phyloP scores from a whole-genome alignment of 2,113 vertebrate species.

The Dipodomys stephensi region DNA sequence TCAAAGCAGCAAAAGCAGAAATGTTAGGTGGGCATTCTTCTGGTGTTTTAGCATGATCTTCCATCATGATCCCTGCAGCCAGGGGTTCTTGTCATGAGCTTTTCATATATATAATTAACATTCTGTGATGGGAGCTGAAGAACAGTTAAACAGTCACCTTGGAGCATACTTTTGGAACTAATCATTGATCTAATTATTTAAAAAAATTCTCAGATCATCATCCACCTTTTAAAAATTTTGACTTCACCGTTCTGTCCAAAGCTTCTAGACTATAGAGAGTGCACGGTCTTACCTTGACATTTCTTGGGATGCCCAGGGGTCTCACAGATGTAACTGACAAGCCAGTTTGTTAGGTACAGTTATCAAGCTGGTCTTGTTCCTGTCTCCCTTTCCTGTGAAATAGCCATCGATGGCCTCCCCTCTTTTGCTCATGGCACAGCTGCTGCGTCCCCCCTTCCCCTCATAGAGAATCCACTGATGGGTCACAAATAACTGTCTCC shows the following conservation, averaged over 20 bases:
- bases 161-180: not conserved
- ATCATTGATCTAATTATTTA: not conserved
- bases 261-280: not conserved
- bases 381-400: not conserved
- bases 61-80: too few relatives aligned
- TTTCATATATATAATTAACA: not conserved
- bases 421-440: not conserved
- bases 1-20: not conserved
- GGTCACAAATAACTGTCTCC: not conserved
- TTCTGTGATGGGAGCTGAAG: accelerated
- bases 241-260: not conserved
- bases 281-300: not conserved
- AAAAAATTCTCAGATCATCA: not conserved
- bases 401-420: not conserved
- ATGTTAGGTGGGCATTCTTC: not conserved
- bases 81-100: not conserved
- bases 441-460: too few relatives aligned
- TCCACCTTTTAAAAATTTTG: not conserved
- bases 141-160: not conserved
- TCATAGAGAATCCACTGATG: not conserved
- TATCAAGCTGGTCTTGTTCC: not conserved
- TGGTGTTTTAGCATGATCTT: not conserved
- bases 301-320: not conserved
- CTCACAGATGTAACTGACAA: not conserved
- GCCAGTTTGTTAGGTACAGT: not conserved